Conservation (phyloP, 2,113 vertebrate genomes). For the Chionodraco myersi region DNA sequence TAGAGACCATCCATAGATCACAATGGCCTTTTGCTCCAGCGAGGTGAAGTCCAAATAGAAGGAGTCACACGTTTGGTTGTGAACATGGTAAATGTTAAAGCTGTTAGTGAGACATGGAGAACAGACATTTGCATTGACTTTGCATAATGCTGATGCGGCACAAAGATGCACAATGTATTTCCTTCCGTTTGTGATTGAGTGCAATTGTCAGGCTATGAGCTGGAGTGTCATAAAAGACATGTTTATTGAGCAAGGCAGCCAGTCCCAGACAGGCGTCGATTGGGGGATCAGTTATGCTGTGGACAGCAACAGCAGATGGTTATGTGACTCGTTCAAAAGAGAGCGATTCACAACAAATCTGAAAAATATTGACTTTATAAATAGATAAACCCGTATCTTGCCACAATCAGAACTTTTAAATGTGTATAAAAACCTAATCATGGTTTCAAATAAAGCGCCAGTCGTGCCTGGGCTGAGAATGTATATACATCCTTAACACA, state of each 20-base stretch:
- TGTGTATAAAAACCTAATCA: not conserved
- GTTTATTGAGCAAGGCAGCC: conserved; percentile 42
- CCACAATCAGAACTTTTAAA: not conserved
- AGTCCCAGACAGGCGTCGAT: conserved; percentile 33
- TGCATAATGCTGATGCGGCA: conserved; percentile 66
- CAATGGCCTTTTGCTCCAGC: not conserved
- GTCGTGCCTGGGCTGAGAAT: not conserved
- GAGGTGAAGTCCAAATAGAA: conserved; percentile 19
- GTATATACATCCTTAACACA: not conserved
- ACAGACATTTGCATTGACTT: conserved; percentile 35
- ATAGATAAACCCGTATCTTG: not conserved
- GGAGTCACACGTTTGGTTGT: conserved; percentile 16
- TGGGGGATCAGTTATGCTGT: conserved; percentile 9
- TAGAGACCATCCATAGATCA: conserved; percentile 14
- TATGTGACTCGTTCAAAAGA: not conserved
- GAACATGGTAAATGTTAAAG: conserved; percentile 41
- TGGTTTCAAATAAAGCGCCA: not conserved
- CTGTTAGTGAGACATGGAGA: conserved; percentile 31
- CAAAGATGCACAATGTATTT: conserved; percentile 43
- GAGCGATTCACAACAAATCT: not conserved
- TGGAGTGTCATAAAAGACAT: conserved; percentile 51
- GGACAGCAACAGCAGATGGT: conserved; percentile 15
- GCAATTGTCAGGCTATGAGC: conserved; percentile 57
- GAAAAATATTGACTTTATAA: conserved; percentile 5
- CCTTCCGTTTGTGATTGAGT: conserved; percentile 56